phyloP scores from a whole-genome alignment of 2,888 invertebrate species.

The Melanophora roralis region DNA sequence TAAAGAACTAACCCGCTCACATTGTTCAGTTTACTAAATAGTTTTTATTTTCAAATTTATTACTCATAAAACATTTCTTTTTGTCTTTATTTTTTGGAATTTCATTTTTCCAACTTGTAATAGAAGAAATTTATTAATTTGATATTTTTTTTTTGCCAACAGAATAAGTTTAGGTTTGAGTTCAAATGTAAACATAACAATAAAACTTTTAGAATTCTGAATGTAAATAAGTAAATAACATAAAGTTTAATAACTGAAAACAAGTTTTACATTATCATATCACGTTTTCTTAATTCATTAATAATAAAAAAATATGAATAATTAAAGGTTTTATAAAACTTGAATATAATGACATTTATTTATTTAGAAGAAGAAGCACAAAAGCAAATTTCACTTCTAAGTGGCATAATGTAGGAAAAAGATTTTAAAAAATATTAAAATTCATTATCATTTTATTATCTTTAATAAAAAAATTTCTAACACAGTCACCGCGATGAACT shows the following conservation, averaged over 20 bases:
- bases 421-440: neutral
- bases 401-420: neutral
- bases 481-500: neutral
- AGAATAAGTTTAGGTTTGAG: neutral
- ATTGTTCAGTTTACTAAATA: neutral
- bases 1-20: no score
- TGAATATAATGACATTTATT: conserved; percentile 8
- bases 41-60: conserved; percentile 21
- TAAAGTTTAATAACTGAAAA: conserved; percentile 23
- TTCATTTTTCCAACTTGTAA: neutral
- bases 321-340: neutral
- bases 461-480: neutral
- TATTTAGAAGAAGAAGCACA: neutral
- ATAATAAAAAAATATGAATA: neutral
- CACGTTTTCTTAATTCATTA: neutral
- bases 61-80: conserved; percentile 47
- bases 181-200: conserved; percentile 31
- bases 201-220: conserved; percentile 29
- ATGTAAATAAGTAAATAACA: neutral
- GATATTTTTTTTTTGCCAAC: neutral
- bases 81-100: conserved; percentile 12
- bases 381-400: conserved; percentile 18
- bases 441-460: conserved; percentile 12
- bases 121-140: conserved; percentile 24
- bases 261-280: conserved; percentile 25